Conservation (phyloP, 1,140 invertebrate species). For the Callitettix versicolor region DNA sequence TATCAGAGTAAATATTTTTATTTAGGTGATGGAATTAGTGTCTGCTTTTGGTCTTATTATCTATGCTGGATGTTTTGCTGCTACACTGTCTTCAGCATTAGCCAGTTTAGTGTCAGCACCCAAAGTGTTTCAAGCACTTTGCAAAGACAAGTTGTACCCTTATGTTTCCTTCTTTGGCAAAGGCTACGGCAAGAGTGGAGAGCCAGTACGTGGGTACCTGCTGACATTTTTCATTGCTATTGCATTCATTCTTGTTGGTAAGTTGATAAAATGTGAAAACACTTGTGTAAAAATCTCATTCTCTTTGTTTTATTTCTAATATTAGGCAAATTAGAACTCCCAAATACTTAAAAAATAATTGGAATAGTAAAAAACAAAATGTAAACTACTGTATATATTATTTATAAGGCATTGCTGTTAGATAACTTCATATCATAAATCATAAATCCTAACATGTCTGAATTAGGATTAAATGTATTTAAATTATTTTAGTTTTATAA, state of each 20-base stretch:
- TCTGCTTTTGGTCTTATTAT: slow-evolving; percentile 85
- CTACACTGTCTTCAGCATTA: slow-evolving; percentile 88
- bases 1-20: too few relatives aligned
- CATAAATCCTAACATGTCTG: too few relatives aligned
- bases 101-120: slow-evolving; percentile 93
- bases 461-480: too few relatives aligned
- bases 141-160: slow-evolving; percentile 92
- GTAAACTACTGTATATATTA: too few relatives aligned
- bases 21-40: slow-evolving; percentile 80
- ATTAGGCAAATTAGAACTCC: too few relatives aligned
- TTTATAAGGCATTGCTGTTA: too few relatives aligned
- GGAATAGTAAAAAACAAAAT: too few relatives aligned
- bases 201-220: slow-evolving; percentile 84
- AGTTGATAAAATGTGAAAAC: too few relatives aligned
- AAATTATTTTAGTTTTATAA: too few relatives aligned
- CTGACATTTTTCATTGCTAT: slow-evolving; percentile 84
- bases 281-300: background rate
- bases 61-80: slow-evolving; percentile 92
- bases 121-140: slow-evolving; percentile 88
- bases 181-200: slow-evolving; percentile 81
- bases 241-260: slow-evolving; percentile 79
- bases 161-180: slow-evolving; percentile 85
- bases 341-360: too few relatives aligned
- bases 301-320: slow-evolving; percentile 5
- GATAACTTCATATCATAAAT: too few relatives aligned